Percentiles rank a stretch among this genome's conserved stretches.
These are phyloP conservation scores for Sylvietta virens DNA, from an alignment of 2,113 vertebrate species.

Conservation along the genomic window DNA sequence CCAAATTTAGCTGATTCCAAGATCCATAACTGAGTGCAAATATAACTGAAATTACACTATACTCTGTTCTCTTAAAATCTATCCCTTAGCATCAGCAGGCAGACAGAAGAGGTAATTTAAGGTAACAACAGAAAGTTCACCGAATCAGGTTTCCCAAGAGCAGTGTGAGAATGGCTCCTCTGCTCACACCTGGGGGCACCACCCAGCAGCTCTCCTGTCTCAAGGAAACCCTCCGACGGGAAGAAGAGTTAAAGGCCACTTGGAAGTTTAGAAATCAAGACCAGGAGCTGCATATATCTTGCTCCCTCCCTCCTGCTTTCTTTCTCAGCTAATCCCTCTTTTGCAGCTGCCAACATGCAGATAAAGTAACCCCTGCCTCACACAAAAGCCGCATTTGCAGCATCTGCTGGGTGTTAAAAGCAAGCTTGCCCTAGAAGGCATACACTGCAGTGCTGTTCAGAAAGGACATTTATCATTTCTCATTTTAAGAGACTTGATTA, in stretches of 20 bases:
- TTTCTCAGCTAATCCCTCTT: background rate
- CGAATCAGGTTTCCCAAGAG: background rate
- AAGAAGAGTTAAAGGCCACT: background rate
- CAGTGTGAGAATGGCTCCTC: background rate
- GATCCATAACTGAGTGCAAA: background rate
- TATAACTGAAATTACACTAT: background rate
- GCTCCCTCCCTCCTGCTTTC: background rate
- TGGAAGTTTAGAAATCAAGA: background rate
- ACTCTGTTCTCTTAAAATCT: background rate
- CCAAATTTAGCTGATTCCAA: background rate
- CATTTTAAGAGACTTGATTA: background rate
- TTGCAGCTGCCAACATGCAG: background rate
- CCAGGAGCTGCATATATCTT: background rate
- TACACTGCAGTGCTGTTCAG: background rate
- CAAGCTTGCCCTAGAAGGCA: background rate
- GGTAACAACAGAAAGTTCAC: background rate
- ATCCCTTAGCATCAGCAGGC: background rate
- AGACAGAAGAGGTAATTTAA: constrained; percentile 17
- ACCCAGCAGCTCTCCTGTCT: background rate
- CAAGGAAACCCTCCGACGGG: background rate
- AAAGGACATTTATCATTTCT: background rate
- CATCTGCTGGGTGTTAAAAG: background rate
- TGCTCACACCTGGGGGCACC: background rate
- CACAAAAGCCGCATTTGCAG: background rate
- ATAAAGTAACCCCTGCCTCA: background rate